These are phyloP conservation scores for Carpatolechia fugitivella DNA, from an alignment of 2,888 invertebrate genomes.

Conservation along the genomic window DNA sequence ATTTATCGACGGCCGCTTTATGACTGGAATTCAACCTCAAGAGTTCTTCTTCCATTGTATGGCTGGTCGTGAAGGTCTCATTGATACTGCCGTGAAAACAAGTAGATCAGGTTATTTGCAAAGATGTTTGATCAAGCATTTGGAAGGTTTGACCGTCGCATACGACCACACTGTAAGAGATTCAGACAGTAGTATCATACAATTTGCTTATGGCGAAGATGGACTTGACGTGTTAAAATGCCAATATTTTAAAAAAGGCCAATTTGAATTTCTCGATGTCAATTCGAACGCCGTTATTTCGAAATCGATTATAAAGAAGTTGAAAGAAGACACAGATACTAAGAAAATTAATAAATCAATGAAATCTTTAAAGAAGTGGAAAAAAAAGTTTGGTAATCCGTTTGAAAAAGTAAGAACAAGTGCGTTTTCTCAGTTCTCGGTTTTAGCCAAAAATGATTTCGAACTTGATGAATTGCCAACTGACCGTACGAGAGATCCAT, in stretches of 20 bases:
- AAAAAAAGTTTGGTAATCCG: conserved; percentile 73
- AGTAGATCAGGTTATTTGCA: conserved; percentile 99
- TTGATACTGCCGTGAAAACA: conserved; percentile 99
- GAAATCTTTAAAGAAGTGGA: conserved; percentile 82
- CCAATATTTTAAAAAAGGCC: conserved; percentile 88
- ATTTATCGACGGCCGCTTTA: conserved; percentile 96
- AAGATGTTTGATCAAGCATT: conserved; percentile 97
- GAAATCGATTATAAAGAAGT: conserved; percentile 73
- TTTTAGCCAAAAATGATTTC: conserved; percentile 68
- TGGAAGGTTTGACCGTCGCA: conserved; percentile 95
- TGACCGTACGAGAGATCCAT: conserved; percentile 79
- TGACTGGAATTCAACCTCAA: conserved; percentile 99
- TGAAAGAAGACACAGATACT: conserved; percentile 78
- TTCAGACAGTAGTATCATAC: conserved; percentile 94
- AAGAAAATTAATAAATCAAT: conserved; percentile 74
- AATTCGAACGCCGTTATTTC: conserved; percentile 85
- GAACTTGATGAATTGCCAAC: conserved; percentile 62
- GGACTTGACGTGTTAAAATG: conserved; percentile 93
- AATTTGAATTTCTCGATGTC: conserved; percentile 88
- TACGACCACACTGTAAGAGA: conserved; percentile 98
- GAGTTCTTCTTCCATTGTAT: conserved; percentile 99
- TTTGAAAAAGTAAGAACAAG: conserved; percentile 68
- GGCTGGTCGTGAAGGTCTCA: conserved; percentile 99
- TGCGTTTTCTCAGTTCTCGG: conserved; percentile 81
- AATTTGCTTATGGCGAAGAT: conserved; percentile 97